These are phyloP conservation scores for Natrix natrix DNA, from an alignment of 2,797 vertebrate genomes.

Conservation along the genomic window DNA sequence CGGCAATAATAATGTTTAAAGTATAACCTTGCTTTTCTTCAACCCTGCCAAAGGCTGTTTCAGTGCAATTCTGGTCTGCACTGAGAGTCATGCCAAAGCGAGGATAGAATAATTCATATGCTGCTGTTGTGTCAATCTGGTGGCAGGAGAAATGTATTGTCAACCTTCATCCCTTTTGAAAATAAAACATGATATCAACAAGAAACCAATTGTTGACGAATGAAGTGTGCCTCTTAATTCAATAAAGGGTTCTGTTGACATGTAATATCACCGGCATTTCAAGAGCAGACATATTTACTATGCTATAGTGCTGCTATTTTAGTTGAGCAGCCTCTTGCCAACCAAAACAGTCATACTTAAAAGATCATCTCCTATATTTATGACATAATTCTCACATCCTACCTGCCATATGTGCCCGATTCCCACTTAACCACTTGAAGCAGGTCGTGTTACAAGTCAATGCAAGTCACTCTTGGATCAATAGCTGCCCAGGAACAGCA, in stretches of 20 bases:
- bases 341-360: neutral
- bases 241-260: neutral
- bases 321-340: neutral
- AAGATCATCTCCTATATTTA: neutral
- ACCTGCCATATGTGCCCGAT: neutral
- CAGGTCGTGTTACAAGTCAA: neutral
- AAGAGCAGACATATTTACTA: neutral
- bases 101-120: neutral
- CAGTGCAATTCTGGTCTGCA: neutral
- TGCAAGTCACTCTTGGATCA: rapidly evolving
- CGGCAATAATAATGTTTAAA: neutral
- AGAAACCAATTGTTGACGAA: neutral
- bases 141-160: neutral
- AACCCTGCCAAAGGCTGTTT: neutral
- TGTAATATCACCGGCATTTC: neutral
- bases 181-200: neutral
- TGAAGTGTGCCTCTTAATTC: neutral
- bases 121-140: neutral
- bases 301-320: neutral
- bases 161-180: neutral
- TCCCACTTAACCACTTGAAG: neutral
- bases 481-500: slow-evolving; percentile 1
- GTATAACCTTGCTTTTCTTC: neutral
- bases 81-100: neutral
- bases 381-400: neutral